Base-by-base conservation (phyloP, 2,113 vertebrate species). In the Climacteris rufus region DNA sequence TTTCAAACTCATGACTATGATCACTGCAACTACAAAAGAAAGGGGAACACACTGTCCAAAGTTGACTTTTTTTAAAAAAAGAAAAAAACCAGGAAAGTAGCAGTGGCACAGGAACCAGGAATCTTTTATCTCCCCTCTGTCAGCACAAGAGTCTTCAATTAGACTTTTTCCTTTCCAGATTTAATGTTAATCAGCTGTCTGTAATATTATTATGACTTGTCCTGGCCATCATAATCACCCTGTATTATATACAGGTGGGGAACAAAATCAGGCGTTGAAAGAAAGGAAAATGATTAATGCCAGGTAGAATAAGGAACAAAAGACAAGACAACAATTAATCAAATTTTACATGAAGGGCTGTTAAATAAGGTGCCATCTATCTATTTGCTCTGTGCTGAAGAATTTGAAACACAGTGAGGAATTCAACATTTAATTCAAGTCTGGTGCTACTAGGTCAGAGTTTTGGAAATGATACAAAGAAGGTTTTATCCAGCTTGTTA, bases 261-360 rank as follows among this genome's bases (percentile, higher is more conserved):
- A 86, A 90, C n/a, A 71, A 53, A 80, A 88, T 92, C 71, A 94
- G 52, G 81, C 95, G 93, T 80, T 95, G 93, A 97, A 96, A 96
- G 95, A 96, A 91, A 71, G 39, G 79, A 96, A 95, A 87, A 96
- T 94, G 4, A 93, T 87, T 91, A 33, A 91, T 91, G 90, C 70
- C 49, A 94, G 44, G 9, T 31, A 56, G 27, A 82, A 56, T 63
- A 86, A 87, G 92, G 60, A 95, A 94, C 33, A 95, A 80, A 96
- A 91, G 78, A 69, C 61, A 94, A 93, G 89, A 93, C 64, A 93
- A 76, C 74, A 89, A 54, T 64, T 77, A 69, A 86, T 78, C 83
- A 72, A 80, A 64, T 92, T 90, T 79, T 69, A 79, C 49, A 84
- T 94, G 42, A 90, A 92, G 78, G 68, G 30, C 27, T 89, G 39